phyloP scores from a whole-genome alignment of 2,888 invertebrate genomes.

The Tuta absoluta region DNA sequence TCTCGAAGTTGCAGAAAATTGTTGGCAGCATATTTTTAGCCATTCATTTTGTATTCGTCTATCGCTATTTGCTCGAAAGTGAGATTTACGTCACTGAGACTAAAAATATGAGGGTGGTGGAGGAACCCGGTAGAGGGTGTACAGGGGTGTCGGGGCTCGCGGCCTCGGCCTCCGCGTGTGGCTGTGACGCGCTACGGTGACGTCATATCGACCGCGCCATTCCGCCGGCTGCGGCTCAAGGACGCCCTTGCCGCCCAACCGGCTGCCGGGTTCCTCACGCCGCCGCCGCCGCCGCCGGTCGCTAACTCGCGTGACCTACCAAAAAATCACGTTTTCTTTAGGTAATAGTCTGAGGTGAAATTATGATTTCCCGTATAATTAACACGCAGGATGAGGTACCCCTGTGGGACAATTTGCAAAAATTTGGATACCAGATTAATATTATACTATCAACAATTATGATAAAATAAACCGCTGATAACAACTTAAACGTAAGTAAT shows the following conservation, averaged over 20 bases:
- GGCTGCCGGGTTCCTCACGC: slow-evolving; percentile 55
- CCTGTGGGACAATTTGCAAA: background rate
- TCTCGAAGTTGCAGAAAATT: slow-evolving; percentile 25
- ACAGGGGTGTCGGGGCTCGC: slow-evolving; percentile 42
- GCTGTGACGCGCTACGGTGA: slow-evolving; percentile 73
- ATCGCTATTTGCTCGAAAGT: slow-evolving; percentile 55
- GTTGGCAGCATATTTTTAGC: slow-evolving; percentile 45
- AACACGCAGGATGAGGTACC: background rate
- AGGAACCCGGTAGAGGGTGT: slow-evolving; percentile 53
- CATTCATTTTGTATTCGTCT: slow-evolving; percentile 47
- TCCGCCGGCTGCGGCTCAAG: slow-evolving; percentile 55
- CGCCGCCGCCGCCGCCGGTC: slow-evolving; percentile 5
- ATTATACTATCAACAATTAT: too few relatives aligned
- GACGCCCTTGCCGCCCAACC: slow-evolving; percentile 62
- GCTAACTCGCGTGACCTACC: slow-evolving; percentile 16
- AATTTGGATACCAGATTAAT: background rate
- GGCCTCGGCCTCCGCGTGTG: slow-evolving; percentile 64
- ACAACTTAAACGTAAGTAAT: background rate
- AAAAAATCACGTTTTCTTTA: slow-evolving; percentile 4
- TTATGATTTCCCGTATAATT: background rate
- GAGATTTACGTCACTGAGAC: slow-evolving; percentile 68
- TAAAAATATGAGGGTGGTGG: slow-evolving; percentile 71
- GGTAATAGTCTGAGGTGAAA: background rate
- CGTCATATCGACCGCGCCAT: slow-evolving; percentile 74
- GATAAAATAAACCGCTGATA: background rate